Percentiles rank a stretch among this genome's conserved stretches.
Evolutionary conservation across 2,797 vertebrate species (phyloP).

Genomic region (Helicolenus hilgendorfi): DNA sequence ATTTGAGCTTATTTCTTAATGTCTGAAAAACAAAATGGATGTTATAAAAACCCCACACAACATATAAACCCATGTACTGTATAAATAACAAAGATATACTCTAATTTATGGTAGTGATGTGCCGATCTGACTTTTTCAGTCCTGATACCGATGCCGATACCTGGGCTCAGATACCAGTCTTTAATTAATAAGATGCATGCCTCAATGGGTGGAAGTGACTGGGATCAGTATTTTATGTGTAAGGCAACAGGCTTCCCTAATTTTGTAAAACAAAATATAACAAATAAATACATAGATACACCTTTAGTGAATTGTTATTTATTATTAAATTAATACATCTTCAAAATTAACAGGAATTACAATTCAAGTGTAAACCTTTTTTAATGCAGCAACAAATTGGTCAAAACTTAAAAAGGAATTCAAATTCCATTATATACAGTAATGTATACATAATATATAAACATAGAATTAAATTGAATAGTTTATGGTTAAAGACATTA

Average conservation of each 20-base stretch:
- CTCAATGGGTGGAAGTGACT: accelerated
- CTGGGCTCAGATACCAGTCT: too few relatives aligned
- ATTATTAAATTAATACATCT: too few relatives aligned
- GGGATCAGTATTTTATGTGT: accelerated
- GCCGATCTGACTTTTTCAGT: too few relatives aligned
- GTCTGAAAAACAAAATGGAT: background rate
- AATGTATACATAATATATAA: accelerated
- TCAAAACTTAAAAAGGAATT: too few relatives aligned
- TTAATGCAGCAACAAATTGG: too few relatives aligned
- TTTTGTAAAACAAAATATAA: too few relatives aligned
- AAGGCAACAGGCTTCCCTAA: too few relatives aligned
- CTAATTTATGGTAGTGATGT: background rate
- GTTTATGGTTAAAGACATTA: background rate
- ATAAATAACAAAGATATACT: background rate
- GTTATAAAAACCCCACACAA: background rate
- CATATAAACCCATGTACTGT: background rate
- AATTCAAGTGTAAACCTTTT: too few relatives aligned
- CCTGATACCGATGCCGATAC: too few relatives aligned
- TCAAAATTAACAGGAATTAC: too few relatives aligned
- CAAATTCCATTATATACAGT: too few relatives aligned
- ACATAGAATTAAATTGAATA: too few relatives aligned
- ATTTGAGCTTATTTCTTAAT: background rate
- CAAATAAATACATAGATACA: accelerated
- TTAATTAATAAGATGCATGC: accelerated
- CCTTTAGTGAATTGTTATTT: accelerated